Base-by-base conservation (phyloP, 2,113 vertebrate species). In the Microtus oregoni region DNA sequence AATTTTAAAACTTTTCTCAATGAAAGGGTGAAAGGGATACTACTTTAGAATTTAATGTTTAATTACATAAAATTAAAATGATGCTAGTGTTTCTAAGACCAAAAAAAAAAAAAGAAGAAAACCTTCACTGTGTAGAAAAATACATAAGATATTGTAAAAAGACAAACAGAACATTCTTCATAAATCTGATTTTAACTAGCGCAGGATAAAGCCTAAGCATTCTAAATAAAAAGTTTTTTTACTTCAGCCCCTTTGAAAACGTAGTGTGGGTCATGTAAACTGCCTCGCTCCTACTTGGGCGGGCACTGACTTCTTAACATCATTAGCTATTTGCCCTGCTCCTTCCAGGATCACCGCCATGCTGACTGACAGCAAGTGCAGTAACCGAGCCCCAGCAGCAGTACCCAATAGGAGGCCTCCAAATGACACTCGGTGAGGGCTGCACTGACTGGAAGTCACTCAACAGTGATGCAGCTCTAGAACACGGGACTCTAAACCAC, bases 21-120 rank as follows among this genome's bases (percentile, higher is more conserved):
- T 58, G 68, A 91, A 81, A 95, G 65, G 73, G 61, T 58, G 68
- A 90, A 81, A 95, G 65, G 73, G 67, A 72, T 6, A 35, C 28
- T 30, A 89, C 32, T 78, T 91, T 72, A 89, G 38, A 89, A 95
- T 88, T 9, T 55, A 94, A 94, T 89, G 89, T 92, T 89, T 2
- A 94, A 94, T 81, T 89, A 95, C 77, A 85, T 30, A 89, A 83
- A 92, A 94, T 87, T 61, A 91, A 97, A 96, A 96, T 19, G n/a
- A 93, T 65, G 20, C 38, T 72, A 91, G 38, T 86, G n/a, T 88
- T 94, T 72, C 44, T 93, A 92, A 91, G 65, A 24, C 5, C 22
- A 38, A 76, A 38, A 65, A 87, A 87, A 87, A 58, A 58, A 58
- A 19, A 44, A 44, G 3, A 44, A 44, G 4, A 55, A 55, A 55